phyloP scores from a whole-genome alignment of 2,113 vertebrate genomes.

The Datnioides undecimradiatus region DNA sequence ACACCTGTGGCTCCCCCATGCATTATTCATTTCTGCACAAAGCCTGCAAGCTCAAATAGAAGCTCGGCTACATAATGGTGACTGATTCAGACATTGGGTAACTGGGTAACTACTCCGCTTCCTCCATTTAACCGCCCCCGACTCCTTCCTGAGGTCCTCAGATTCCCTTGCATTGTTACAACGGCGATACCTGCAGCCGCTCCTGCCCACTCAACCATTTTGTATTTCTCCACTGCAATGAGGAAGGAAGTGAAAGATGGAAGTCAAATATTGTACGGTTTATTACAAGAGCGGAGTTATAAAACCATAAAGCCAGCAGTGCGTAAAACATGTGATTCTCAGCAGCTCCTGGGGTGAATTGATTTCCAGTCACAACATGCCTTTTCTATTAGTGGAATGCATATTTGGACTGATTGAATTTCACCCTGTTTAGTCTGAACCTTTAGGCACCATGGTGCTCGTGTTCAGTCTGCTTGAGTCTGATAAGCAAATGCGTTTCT shows the following conservation, averaged over 20 bases:
- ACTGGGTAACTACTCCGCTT: conserved; percentile 5
- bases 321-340: conserved; percentile 69
- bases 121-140: conserved; percentile 1
- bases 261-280: conserved; percentile 42
- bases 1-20: conserved; percentile 14
- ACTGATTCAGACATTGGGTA: conserved; percentile 23
- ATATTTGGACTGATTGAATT: conserved; percentile 67
- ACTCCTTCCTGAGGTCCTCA: neutral
- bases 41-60: conserved; percentile 18
- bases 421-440: conserved; percentile 35
- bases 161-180: conserved; percentile 14
- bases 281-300: conserved; percentile 52
- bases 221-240: neutral
- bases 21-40: conserved; percentile 34
- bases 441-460: conserved; percentile 25
- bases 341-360: conserved; percentile 69
- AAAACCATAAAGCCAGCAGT: conserved; percentile 61
- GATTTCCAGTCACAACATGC: conserved; percentile 75
- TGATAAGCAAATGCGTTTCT: conserved; percentile 47
- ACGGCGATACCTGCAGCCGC: neutral
- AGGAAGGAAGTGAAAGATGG: conserved; percentile 3
- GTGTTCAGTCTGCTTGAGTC: conserved; percentile 3
- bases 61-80: conserved; percentile 35
- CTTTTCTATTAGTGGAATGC: conserved; percentile 64
- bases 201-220: neutral